Base-by-base conservation (phyloP, 92 coral and sea anemone species). In the Scolanthus callimorphus region DNA sequence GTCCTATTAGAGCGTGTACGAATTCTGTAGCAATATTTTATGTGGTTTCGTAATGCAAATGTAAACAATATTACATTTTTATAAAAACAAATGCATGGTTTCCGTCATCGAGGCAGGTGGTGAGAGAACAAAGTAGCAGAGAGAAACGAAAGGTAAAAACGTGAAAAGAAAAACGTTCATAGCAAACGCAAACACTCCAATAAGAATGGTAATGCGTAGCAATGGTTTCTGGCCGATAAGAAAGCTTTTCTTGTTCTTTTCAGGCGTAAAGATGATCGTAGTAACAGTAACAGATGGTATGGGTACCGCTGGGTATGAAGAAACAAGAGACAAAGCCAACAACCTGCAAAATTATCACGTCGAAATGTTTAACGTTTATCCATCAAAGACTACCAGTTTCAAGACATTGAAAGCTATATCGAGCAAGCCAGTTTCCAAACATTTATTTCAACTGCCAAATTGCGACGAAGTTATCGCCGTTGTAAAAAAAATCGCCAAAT, bases 321-420 rank as follows among this genome's bases (percentile, higher is more conserved):
- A 26, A 12, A 63, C 57, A 21, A 20, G 27, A 4, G 26, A 0
- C 1, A 28, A 57, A 37, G 59, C 59, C 0, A 22, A 52, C 13
- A 2, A 12, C 15, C 11, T 49, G 47, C 69, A 62, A 12, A 3
- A 64, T 20, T 64, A 64, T 51, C 58, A 57, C 2, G 47, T 64
- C 19, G 71, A 64, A 21, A 51, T 51, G 59, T 64, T 64, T 25
- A 57, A 11, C 17, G 59, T 64, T 17, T 39, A 64, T 48, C 41
- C 41, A 34, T 25, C 29, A 50, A 51, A 64, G 8, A 57, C 59
- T n/a, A 29, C 17, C 26, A 50, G 22, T 0, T 41, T 46, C 17
- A 34, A 34, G 15, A 15, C 15, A 6, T 6, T 34, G 41, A 34
- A 34, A 15, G 8, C 6, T 15, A 6, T 34, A 6, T 6, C 41